These are phyloP conservation scores for Caerostris extrusa DNA, from an alignment of 1,140 invertebrate genomes.

Conservation along the genomic window DNA sequence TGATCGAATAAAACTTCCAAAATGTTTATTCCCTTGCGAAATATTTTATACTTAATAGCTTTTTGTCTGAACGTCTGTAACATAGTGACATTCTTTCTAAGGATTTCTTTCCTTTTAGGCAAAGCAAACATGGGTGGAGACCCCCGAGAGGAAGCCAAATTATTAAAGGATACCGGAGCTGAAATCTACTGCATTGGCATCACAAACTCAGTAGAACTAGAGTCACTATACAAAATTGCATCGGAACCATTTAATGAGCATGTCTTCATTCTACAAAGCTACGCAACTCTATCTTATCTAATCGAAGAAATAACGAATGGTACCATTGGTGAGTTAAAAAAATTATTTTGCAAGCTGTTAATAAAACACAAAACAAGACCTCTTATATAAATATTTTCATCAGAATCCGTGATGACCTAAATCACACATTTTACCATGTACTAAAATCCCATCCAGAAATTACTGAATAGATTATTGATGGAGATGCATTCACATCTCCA, in stretches of 20 bases:
- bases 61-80: too few relatives aligned
- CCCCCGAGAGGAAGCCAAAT: constrained; percentile 46
- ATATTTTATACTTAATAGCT: too few relatives aligned
- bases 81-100: too few relatives aligned
- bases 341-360: not conserved
- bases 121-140: constrained; percentile 73
- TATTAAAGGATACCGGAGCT: constrained; percentile 51
- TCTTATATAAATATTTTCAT: too few relatives aligned
- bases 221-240: constrained; percentile 59
- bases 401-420: too few relatives aligned
- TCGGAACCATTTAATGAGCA: constrained; percentile 54
- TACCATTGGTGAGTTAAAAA: constrained; percentile 46
- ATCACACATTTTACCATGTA: too few relatives aligned
- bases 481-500: too few relatives aligned
- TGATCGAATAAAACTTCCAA: too few relatives aligned
- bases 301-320: constrained; percentile 70
- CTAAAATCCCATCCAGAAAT: too few relatives aligned
- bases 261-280: constrained; percentile 70
- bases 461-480: not conserved
- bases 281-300: constrained; percentile 30
- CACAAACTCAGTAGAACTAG: not conserved
- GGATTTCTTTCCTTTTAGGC: constrained; percentile 17
- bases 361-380: too few relatives aligned
- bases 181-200: constrained; percentile 76
- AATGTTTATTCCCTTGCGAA: too few relatives aligned